Conservation (phyloP, 1,140 invertebrate species). For the Parasteatoda tepidariorum region DNA sequence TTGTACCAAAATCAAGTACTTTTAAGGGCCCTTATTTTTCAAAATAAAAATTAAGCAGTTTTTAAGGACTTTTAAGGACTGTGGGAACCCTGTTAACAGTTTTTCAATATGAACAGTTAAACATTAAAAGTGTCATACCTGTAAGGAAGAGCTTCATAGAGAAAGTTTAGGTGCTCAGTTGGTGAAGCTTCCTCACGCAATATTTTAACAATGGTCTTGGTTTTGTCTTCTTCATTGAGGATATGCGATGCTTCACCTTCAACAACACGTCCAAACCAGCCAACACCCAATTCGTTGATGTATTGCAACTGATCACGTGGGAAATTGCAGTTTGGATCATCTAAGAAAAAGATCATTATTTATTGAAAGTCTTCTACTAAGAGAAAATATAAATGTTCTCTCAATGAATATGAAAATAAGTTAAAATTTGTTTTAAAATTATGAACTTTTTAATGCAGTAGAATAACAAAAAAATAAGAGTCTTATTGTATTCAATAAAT, state of each 20-base stretch:
- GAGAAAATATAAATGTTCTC: background rate
- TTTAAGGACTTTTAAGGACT: too few relatives aligned
- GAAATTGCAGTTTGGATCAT: slow-evolving; percentile 76
- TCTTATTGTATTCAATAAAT: too few relatives aligned
- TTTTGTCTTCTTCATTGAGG: slow-evolving; percentile 66
- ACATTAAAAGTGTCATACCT: slow-evolving; percentile 64
- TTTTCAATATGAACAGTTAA: too few relatives aligned
- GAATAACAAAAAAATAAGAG: too few relatives aligned
- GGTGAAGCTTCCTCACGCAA: slow-evolving; percentile 78
- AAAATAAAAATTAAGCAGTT: too few relatives aligned
- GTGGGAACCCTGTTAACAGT: too few relatives aligned
- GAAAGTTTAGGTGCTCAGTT: slow-evolving; percentile 77
- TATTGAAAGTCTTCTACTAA: background rate
- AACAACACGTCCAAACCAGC: slow-evolving; percentile 88
- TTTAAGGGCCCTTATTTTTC: too few relatives aligned
- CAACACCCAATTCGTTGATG: slow-evolving; percentile 82
- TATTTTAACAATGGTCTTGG: slow-evolving; percentile 75
- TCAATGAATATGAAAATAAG: background rate
- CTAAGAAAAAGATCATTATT: slow-evolving; percentile 65
- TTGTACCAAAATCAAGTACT: too few relatives aligned
- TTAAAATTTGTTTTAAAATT: background rate
- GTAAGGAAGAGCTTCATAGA: slow-evolving; percentile 78
- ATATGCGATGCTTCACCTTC: slow-evolving; percentile 77
- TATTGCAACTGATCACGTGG: slow-evolving; percentile 84
- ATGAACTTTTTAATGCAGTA: too few relatives aligned